phyloP scores from a whole-genome alignment of 2,113 vertebrate genomes.

The Naja naja region DNA sequence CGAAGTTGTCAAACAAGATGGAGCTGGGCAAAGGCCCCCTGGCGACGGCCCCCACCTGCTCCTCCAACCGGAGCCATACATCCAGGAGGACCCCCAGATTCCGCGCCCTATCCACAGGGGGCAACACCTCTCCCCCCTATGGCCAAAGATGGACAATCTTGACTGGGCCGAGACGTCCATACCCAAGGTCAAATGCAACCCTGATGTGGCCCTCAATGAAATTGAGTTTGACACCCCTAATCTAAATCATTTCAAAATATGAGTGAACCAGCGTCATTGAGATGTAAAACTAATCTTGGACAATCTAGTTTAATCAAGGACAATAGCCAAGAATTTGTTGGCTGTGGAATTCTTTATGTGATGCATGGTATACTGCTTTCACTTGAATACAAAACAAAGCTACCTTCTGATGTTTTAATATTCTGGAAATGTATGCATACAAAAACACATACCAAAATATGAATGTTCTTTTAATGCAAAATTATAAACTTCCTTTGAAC shows the following conservation, averaged over 20 bases:
- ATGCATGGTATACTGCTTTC: background rate
- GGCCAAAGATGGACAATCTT: no score
- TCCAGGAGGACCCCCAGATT: no score
- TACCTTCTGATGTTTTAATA: background rate
- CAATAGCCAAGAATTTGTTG: background rate
- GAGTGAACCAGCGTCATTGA: background rate
- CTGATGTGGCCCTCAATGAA: no score
- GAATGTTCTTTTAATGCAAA: background rate
- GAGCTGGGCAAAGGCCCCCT: no score
- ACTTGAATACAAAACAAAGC: background rate
- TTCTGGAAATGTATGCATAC: background rate
- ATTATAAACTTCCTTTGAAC: background rate
- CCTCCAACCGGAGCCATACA: no score
- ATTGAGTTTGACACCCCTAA: no score
- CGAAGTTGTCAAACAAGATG: no score
- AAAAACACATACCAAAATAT: background rate
- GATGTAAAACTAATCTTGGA: background rate
- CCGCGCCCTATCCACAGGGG: no score
- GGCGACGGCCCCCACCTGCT: no score
- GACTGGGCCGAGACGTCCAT: no score
- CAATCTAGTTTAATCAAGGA: background rate
- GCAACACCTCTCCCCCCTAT: no score
- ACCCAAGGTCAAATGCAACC: no score
- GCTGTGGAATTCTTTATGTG: background rate
- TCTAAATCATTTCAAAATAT: background rate